These are phyloP conservation scores for Augochlora pura DNA, from an alignment of 1,140 invertebrate genomes.

Conservation along the genomic window DNA sequence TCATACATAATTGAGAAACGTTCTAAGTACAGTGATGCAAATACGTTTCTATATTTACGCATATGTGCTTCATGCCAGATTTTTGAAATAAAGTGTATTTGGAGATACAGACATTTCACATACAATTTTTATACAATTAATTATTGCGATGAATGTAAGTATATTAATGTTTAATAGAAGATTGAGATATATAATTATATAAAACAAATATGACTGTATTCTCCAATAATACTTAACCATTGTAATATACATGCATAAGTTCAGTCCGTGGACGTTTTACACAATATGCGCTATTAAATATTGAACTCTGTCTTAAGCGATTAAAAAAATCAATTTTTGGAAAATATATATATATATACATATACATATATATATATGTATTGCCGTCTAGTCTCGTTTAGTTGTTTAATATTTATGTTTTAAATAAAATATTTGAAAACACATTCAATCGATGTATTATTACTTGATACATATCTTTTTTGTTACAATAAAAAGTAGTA, in stretches of 20 bases:
- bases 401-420: not conserved
- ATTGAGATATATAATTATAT: conserved; percentile 14
- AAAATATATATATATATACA: conserved; percentile 1
- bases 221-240: conserved; percentile 34
- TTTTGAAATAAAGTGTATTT: conserved; percentile 30
- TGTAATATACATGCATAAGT: conserved; percentile 27
- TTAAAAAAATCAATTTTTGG: conserved; percentile 39
- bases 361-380: not conserved
- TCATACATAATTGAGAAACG: conserved; percentile 12
- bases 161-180: conserved; percentile 26
- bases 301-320: conserved; percentile 28
- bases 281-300: conserved; percentile 34
- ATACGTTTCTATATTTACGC: conserved; percentile 17
- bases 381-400: conserved; percentile 23
- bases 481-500: not conserved
- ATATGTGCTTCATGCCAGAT: conserved; percentile 18
- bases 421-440: not conserved
- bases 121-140: conserved; percentile 41
- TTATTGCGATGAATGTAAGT: conserved; percentile 15
- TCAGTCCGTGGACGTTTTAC: conserved; percentile 28
- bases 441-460: not conserved
- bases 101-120: conserved; percentile 24
- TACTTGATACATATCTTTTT: not conserved
- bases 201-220: conserved; percentile 39
- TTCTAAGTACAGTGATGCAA: conserved; percentile 1